Evolutionary conservation across 2,797 vertebrate genomes (phyloP), one percentile per base, ranked within the genome.

Genomic region (Alouatta caraya): DNA sequence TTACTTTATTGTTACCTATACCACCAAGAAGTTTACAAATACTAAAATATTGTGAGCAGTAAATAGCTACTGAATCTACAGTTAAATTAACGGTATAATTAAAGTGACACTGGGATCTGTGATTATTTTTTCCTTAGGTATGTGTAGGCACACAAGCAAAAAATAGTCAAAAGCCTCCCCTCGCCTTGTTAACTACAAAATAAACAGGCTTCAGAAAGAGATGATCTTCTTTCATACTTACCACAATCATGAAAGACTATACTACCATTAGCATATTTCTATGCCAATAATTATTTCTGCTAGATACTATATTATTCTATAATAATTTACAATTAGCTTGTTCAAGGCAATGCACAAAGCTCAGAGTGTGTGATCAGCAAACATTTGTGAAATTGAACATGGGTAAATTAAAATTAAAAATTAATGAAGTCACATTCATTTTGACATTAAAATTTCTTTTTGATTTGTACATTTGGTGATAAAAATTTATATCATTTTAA

Each of bases 111-210:
- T 75, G 15, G 12, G 11, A 46, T 87, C 55, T 85, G 33, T 57
- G 50, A 85, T 73, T 72, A 83, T 80, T 90, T 88, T 83, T 95
- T 44, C 52, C 42, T 59, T 85, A 76, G 50, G 10, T 76, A 67
- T 78, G 37, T 64, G 3, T 30, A 76, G 30, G 76, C 64, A 88
- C 42, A 70, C 2, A 79, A 88, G 52, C 39, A 90, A 50, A 82
- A 92, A 87, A 83, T 76, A 72, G 87, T 85, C 52, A 83, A 94
- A 64, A 85, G 19, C 14, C n/a, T 87, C 48, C 42, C 8, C 33
- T 42, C 24, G 24, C 13, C 42, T 75, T 94, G 33, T 81, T 72
- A 94, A 82, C 55, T 94, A 79, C 30, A 75, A 96, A 97, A 90
- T 46, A 96, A 89, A 88, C 19, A 86, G 19, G 46, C n/a, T 81